These are phyloP conservation scores for Julus scandinavius DNA, from an alignment of 2,888 invertebrate species.

Conservation along the genomic window DNA sequence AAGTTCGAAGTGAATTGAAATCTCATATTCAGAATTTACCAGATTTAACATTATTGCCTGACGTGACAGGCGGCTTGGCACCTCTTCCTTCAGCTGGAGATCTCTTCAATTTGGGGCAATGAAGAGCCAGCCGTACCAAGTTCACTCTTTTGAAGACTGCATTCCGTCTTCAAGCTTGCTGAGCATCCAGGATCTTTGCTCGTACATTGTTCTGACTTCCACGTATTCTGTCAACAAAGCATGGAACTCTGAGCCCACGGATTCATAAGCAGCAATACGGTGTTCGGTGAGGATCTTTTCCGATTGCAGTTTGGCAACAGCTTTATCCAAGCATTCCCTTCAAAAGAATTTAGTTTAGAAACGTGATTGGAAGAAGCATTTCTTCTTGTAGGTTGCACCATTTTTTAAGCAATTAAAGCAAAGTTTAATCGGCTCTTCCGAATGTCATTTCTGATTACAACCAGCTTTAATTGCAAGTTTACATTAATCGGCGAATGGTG, in stretches of 20 bases:
- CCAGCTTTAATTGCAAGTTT: no score
- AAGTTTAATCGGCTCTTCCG: neutral
- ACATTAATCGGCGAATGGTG: no score
- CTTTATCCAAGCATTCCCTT: constrained; percentile 20
- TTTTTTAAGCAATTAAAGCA: neutral
- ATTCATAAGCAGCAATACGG: neutral
- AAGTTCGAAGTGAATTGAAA: constrained; percentile 87
- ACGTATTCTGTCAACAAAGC: neutral
- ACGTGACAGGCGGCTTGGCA: constrained; percentile 90
- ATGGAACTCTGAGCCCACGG: constrained; percentile 33
- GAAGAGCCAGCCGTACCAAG: constrained; percentile 1
- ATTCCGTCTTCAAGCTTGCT: neutral
- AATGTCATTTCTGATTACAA: no score
- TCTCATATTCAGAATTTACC: constrained; percentile 94
- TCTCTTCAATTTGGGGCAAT: constrained; percentile 77
- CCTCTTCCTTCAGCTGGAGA: constrained; percentile 96
- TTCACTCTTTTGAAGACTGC: neutral
- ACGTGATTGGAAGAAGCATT: neutral
- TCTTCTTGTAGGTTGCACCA: neutral
- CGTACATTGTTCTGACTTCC: neutral
- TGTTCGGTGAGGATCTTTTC: constrained; percentile 30
- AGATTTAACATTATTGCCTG: constrained; percentile 89
- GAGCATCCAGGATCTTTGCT: constrained; percentile 26
- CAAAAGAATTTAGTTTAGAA: neutral
- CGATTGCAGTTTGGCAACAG: neutral